Conservation (phyloP, 1,140 invertebrate species). For the Meloidogyne hapla region DNA sequence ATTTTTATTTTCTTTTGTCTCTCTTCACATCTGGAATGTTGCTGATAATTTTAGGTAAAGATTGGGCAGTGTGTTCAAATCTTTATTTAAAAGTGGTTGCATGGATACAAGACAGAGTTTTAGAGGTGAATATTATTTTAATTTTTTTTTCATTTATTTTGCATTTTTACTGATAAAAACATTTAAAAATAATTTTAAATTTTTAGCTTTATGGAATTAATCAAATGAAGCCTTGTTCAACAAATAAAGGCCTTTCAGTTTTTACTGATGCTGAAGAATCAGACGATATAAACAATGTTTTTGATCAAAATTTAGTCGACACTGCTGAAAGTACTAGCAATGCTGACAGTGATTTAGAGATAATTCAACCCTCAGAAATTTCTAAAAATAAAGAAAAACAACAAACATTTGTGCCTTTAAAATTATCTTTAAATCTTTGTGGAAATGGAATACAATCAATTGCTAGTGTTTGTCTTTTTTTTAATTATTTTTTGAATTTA, state of each 20-base stretch:
- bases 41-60: conserved; percentile 32
- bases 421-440: conserved; percentile 11
- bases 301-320: neutral
- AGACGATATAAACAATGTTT: conserved; percentile 3
- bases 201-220: conserved; percentile 16
- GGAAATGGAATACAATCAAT: conserved; percentile 15
- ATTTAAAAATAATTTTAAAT: neutral
- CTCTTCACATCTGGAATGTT: conserved; percentile 28
- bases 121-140: conserved; percentile 19
- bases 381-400: neutral
- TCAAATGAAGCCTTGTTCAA: conserved; percentile 5
- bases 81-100: conserved; percentile 27
- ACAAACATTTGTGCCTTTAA: neutral
- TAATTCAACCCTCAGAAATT: conserved; percentile 14
- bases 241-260: conserved; percentile 6
- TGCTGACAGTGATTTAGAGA: conserved; percentile 19
- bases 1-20: conserved; percentile 29
- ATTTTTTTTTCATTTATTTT: too few species aligned
- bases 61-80: conserved; percentile 31
- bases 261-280: neutral
- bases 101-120: conserved; percentile 31
- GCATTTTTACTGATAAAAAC: neutral
- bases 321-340: neutral
- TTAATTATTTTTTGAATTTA: conserved; percentile 13
- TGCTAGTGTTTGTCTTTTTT: conserved; percentile 1